phyloP scores from a whole-genome alignment of 2,797 vertebrate species.

The Dendrocincla fuliginosa region DNA sequence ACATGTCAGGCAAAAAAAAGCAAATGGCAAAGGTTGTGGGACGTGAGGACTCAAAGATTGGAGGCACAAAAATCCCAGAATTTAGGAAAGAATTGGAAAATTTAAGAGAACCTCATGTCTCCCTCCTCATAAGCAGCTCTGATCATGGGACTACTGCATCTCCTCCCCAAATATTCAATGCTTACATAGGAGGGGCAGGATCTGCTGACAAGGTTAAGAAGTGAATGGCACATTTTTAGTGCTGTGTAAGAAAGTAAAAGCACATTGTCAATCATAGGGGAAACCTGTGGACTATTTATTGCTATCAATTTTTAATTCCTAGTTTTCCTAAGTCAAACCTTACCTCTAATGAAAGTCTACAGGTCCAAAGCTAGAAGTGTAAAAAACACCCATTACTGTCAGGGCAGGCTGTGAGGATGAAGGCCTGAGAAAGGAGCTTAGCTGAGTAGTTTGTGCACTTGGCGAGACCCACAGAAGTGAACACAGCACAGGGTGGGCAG shows the following conservation, averaged over 20 bases:
- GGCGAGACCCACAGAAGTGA: accelerated
- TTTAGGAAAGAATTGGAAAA: not conserved
- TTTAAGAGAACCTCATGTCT: not conserved
- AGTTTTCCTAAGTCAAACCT: not conserved
- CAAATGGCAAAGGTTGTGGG: not conserved
- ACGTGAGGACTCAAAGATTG: not conserved
- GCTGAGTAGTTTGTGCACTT: accelerated
- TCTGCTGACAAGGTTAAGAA: not conserved
- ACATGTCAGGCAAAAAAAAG: not conserved
- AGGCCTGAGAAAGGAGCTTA: not conserved
- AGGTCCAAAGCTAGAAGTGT: not conserved
- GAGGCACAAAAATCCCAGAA: not conserved
- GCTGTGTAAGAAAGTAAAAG: not conserved
- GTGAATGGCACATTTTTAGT: not conserved
- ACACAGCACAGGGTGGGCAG: accelerated
- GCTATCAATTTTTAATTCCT: not conserved
- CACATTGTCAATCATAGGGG: not conserved
- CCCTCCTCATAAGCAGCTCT: not conserved
- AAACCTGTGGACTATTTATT: not conserved
- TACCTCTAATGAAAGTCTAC: not conserved
- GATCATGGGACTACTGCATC: accelerated
- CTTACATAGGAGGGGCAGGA: not conserved
- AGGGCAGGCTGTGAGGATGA: accelerated
- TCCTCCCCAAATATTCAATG: accelerated
- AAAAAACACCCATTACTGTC: not conserved